Base-by-base conservation (phyloP, 2,113 vertebrate genomes). In the Prionailurus bengalensis region DNA sequence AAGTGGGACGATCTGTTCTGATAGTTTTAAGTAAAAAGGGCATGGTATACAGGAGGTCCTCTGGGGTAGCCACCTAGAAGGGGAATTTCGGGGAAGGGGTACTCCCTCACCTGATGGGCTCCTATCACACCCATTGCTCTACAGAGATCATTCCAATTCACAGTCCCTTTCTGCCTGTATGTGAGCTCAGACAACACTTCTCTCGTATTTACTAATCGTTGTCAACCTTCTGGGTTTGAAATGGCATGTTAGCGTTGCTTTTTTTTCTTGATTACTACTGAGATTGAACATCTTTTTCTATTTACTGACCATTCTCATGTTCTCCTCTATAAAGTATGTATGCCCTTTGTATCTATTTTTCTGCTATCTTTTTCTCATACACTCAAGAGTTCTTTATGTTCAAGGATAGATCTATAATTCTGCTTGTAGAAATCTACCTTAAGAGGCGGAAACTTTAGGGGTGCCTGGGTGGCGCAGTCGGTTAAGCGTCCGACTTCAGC, bases 281-380 rank as follows among this genome's bases (percentile, higher is more conserved):
- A 95, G 19, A 83, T 12, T 70, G 25, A 93, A 16, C 11, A 42
- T 86, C 74, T 84, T 88, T 82, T 74, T 85, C 11, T 92, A 85
- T 73, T 85, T 94, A 74, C 31, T 21, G 63, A 45, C 12, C 29
- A 80, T 66, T 58, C 58, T 39, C 11, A 11, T 48, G 55, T 89
- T 89, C 48, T 91, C 31, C 31, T 95, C 89, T 95, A 79, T 53
- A 45, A 93, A 87, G 51, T 84, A 7, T 73, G 74, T 10, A n/a
- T 25, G 70, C 15, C 5, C 25, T 79, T 31, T 79, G 19, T 10
- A 61, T 33, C 29, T 15, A 76, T n/a, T 91, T 87, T 95, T 65
- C 58, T 87, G 61, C 27, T 84, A 9, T 70, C 48, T 91, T 71
- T 94, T 92, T 93, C 76, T 84, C 94, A 92, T 78, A 83, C 65